Conservation (phyloP, 2,797 vertebrate genomes). For the Salarias fasciatus region DNA sequence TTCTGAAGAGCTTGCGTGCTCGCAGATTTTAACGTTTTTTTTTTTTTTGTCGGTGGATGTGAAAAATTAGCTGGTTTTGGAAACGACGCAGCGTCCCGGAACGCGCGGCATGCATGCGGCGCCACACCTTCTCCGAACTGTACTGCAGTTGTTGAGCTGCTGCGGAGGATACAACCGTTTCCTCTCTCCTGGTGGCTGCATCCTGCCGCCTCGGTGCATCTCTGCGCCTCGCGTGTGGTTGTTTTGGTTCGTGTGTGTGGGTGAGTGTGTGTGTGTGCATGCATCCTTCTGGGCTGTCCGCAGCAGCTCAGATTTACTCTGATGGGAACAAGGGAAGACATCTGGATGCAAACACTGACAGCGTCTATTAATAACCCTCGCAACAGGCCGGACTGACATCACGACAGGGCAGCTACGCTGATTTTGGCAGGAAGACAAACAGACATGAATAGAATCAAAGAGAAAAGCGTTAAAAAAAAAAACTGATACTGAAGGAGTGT, state of each 20-base stretch:
- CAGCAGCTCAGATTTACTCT: slow-evolving; percentile 71
- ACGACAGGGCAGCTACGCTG: slow-evolving; percentile 63
- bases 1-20: slow-evolving; percentile 33
- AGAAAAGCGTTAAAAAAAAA: slow-evolving; percentile 46
- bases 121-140: slow-evolving; percentile 10
- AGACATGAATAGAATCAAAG: slow-evolving; percentile 78
- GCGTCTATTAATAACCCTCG: slow-evolving; percentile 78
- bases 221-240: slow-evolving; percentile 43
- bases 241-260: slow-evolving; percentile 50
- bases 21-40: slow-evolving; percentile 68
- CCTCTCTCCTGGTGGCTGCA: slow-evolving; percentile 76
- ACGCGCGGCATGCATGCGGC: not conserved
- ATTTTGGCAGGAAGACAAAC: slow-evolving; percentile 73
- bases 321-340: slow-evolving; percentile 83
- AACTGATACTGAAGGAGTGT: slow-evolving; percentile 34
- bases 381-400: slow-evolving; percentile 77
- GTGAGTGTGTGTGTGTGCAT: not conserved
- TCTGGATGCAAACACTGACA: slow-evolving; percentile 76
- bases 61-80: slow-evolving; percentile 14
- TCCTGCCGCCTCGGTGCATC: slow-evolving; percentile 80
- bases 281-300: slow-evolving; percentile 60
- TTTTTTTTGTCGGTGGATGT: slow-evolving; percentile 52
- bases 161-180: slow-evolving; percentile 77
- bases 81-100: no score
- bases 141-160: slow-evolving; percentile 38